Evolutionary conservation across 2,888 invertebrate genomes (phyloP), one percentile per base, ranked within the genome.

Genomic region (Vesta saturnalis): DNA sequence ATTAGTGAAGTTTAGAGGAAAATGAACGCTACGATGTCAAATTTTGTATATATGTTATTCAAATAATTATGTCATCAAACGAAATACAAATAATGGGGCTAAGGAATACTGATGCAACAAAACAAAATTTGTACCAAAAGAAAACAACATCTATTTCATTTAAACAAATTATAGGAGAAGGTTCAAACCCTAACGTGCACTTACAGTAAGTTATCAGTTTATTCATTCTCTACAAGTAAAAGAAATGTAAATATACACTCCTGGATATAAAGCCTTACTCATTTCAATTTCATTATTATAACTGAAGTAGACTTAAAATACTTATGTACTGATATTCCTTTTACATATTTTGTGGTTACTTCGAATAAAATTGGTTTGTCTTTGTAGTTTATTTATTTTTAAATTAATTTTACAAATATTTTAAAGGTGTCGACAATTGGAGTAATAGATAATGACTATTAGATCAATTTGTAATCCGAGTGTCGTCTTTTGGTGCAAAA

Each of bases 291-390:
- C 10, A 30, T 30, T 30, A 30, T 30, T 30, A 30, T 30, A 30
- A 30, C 30, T 30, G 30, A 30, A 30, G 30, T 30, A 30, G 30
- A 30, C 30, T 30, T 30, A 30, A 30, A 30, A 30, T 30, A 10
- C 30, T 30, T 30, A 30, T 30, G 4, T 30, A 30, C 30, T 30
- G 30, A 30, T 30, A 10, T 30, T 30, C 30, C 30, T 30, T 30
- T 6, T 30, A 30, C 10, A 30, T 30, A 30, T 30, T 30, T 30
- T 30, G 30, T 10, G 10, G 30, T 56, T 55, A 68, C 22, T 67
- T 59, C 19, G 8, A 55, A 14, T 21, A 18, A 14, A 62, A 67
- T 23, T 57, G 30, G n/a, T n/a, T n/a, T n/a, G n/a, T n/a, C n/a
- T n/a, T n/a, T n/a, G n/a, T n/a, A n/a, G n/a, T n/a, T n/a, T n/a